Conservation (phyloP, 1,140 invertebrate species). For the Babylonia areolata region DNA sequence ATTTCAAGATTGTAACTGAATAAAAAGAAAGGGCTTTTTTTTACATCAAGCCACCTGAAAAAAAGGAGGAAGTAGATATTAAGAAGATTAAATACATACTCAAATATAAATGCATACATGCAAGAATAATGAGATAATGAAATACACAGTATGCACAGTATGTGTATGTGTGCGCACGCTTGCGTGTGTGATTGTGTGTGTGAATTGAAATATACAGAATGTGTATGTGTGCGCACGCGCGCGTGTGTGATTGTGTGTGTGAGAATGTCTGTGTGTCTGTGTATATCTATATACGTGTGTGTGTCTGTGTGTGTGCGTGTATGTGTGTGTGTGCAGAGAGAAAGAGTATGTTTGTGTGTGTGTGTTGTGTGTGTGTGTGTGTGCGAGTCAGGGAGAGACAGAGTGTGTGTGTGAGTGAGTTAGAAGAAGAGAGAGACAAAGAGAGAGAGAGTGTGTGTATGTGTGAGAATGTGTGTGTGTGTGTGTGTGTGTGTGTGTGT, state of each 20-base stretch:
- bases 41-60: too few relatives aligned
- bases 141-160: too few relatives aligned
- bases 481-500: too few relatives aligned
- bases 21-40: too few relatives aligned
- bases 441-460: not conserved
- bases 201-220: not conserved
- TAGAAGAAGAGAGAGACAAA: too few relatives aligned
- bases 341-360: not conserved
- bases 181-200: not conserved
- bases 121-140: too few relatives aligned
- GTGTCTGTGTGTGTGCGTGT: not conserved
- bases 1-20: too few relatives aligned
- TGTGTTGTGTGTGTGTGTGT: conserved; percentile 7
- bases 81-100: too few relatives aligned
- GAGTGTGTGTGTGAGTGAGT: not conserved
- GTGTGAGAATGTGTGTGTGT: too few relatives aligned
- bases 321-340: not conserved
- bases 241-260: not conserved
- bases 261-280: not conserved
- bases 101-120: too few relatives aligned
- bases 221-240: not conserved
- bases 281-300: not conserved
- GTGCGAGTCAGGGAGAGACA: not conserved
- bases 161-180: not conserved
- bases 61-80: too few relatives aligned